Evolutionary conservation across 1,140 invertebrate genomes (phyloP), one percentile per base, ranked within the genome.

Genomic region (Heliconius nattereri): DNA sequence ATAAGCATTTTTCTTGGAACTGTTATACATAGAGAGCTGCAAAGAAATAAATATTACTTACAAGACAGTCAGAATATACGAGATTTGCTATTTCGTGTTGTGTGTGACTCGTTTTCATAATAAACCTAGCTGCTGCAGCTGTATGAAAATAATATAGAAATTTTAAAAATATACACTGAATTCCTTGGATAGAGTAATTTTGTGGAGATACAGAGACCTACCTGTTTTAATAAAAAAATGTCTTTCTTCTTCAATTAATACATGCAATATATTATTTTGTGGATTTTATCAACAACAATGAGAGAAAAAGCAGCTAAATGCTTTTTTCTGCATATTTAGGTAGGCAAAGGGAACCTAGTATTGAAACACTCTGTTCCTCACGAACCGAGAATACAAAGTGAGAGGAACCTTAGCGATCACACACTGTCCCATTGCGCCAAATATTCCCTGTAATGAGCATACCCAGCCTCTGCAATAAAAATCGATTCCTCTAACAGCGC

Each of bases 11-110:
- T 29, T 26, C 13, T 13, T 66, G 60, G 9, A 66, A 66, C 26
- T 66, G 11, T 66, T 23, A 26, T 29, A 29, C n/a, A 66, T 26
- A 13, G 26, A 13, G 60, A 66, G 60, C 60, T 7, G 29, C 60
- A 66, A 29, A 66, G 60, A 66, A 66, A 66, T 66, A 66, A 66
- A 66, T 66, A 66, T 66, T 66, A 66, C 60, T 66, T 66, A 66
- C 60, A 66, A 66, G 26, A 66, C 60, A 66, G 60, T 66, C 60
- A 66, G 60, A 66, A 66, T 29, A 66, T 66, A 66, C 60, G 60
- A 66, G 60, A 66, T 66, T 66, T 66, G 60, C 60, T 29, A 66
- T 66, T 66, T 66, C 26, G 60, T 66, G 60, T 66, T 66, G 60
- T 66, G 60, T 66, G 60, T 66, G 60, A 66, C 60, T 66, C 23